Base-by-base conservation (phyloP, 2,888 invertebrate species). In the Drosophila percnosoma region DNA sequence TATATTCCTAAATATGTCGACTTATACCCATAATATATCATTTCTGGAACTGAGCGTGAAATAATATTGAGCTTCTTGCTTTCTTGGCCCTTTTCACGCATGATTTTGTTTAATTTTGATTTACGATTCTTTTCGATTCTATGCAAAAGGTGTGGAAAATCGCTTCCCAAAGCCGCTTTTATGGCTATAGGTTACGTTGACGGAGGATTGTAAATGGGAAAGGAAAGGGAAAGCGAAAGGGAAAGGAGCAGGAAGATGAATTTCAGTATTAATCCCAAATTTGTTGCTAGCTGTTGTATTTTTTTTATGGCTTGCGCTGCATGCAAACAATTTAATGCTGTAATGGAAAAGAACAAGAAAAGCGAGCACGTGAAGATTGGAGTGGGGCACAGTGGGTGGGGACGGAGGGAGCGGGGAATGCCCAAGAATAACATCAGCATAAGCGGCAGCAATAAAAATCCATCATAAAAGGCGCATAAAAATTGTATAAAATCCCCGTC, bases 391-490 rank as follows among this genome's bases (percentile, higher is more conserved):
- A 4, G 21, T 3, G n/a, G 18, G 21, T 21, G 18, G 15, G 4
- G n/a, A 31, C 24, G 15, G 33, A 2, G 2, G 29, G 5, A 24
- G 38, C 15, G 24, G 48, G 10, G 2, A 29, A 7, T 29, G 33
- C 15, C 11, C 24, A 40, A 27, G 45, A 52, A 45, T 34, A 68
- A 67, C 79, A 78, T 78, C 78, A 78, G 54, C 78, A 78, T 78
- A 84, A 84, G 69, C 82, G 80, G 54, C 45, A 48, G 75, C 84
- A 87, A 87, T 84, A 87, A 84, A 84, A 84, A 80, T 84, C 75
- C 80, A 77, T 84, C 84, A 84, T 84, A 87, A 87, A 87, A 83
- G 63, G n/a, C 63, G 68, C 84, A 87, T 87, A 87, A 84, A 87
- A 84, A 74, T 76, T 77, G 67, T 78, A 71, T 67, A 66, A 80